Conservation (phyloP, 2,113 vertebrate species). For the Oophaga pumilio region DNA sequence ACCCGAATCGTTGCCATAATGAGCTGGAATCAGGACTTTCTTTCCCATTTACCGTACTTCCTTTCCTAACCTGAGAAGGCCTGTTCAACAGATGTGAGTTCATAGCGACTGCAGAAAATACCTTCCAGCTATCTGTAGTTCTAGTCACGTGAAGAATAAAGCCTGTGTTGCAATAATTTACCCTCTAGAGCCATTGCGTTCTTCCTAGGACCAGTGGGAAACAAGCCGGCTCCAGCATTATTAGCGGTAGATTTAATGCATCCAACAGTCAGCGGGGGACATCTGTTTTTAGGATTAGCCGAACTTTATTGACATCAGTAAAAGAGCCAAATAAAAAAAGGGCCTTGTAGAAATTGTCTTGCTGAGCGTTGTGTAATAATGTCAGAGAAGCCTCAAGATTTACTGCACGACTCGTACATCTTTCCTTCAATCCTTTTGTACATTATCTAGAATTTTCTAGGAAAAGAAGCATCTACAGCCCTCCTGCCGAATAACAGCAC, state of each 20-base stretch:
- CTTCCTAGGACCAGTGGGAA: conserved; percentile 35
- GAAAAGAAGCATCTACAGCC: neutral
- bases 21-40: neutral
- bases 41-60: conserved; percentile 40
- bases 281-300: conserved; percentile 47
- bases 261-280: conserved; percentile 29
- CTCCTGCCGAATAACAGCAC: neutral
- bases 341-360: conserved; percentile 6
- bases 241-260: conserved; percentile 40
- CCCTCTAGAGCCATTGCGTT: conserved; percentile 11
- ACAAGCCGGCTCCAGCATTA: conserved; percentile 15
- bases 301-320: conserved; percentile 39
- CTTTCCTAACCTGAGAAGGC: conserved; percentile 5
- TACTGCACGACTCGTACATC: neutral
- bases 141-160: conserved; percentile 15
- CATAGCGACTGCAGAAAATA: conserved; percentile 6
- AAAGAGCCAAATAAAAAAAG: conserved; percentile 19
- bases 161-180: conserved; percentile 23
- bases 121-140: conserved; percentile 18
- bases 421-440: neutral
- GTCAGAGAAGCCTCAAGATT: neutral
- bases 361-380: neutral
- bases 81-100: conserved; percentile 29
- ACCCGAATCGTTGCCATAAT: neutral
- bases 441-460: neutral